Conservation (phyloP, 2,113 vertebrate genomes). For the Esox niger region DNA sequence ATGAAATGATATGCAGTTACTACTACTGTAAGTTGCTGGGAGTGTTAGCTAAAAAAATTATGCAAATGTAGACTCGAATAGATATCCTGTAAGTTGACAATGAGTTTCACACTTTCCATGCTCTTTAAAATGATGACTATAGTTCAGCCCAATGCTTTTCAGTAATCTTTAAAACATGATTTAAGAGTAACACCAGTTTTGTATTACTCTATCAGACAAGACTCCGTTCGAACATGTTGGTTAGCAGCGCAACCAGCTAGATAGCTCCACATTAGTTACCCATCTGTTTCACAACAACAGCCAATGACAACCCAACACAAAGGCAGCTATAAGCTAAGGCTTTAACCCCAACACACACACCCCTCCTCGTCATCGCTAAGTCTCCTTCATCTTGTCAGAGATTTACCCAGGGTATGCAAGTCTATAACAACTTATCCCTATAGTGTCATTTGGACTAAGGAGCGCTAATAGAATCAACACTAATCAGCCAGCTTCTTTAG, state of each 20-base stretch:
- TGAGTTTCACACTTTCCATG: background rate
- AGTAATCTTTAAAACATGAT: background rate
- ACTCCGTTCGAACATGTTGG: no score
- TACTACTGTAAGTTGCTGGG: no score
- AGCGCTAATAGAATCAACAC: background rate
- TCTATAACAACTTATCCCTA: background rate
- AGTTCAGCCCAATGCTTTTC: background rate
- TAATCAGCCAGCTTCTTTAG: background rate
- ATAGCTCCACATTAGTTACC: background rate
- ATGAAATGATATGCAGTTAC: no score
- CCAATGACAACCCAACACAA: no score
- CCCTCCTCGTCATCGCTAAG: background rate
- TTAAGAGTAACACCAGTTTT: conserved; percentile 2
- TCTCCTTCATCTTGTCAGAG: background rate
- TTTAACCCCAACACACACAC: no score
- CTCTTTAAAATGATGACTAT: no score
- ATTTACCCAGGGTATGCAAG: background rate
- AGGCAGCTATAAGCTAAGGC: no score
- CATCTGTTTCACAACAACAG: background rate
- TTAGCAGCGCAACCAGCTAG: no score
- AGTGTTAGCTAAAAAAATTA: no score
- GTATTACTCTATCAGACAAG: background rate
- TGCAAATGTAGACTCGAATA: background rate
- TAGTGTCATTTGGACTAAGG: background rate
- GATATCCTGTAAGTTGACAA: background rate